These are phyloP conservation scores for Paracentrotus lividus DNA, from an alignment of 53 echinoderm and acorn worm species.

Conservation along the genomic window DNA sequence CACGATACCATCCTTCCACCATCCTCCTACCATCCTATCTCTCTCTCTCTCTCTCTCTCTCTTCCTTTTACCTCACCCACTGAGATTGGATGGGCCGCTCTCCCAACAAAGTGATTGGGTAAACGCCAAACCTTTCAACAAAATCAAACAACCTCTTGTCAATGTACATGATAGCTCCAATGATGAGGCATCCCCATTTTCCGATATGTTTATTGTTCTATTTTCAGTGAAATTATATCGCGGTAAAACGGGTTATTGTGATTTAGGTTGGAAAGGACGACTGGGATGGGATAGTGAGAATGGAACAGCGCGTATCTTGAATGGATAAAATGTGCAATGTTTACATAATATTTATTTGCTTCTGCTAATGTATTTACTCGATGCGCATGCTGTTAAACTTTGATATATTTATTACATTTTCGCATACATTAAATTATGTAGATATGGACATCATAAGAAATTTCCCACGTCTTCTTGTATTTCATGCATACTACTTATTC, in stretches of 20 bases:
- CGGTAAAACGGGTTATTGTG: conserved; percentile 18
- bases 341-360: neutral
- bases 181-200: conserved; percentile 30
- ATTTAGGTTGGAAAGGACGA: neutral
- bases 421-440: neutral
- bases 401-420: neutral
- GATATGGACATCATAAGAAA: too few relatives aligned
- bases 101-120: conserved; percentile 48
- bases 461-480: too few relatives aligned
- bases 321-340: neutral
- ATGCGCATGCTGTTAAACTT: too few relatives aligned
- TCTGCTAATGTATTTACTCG: neutral
- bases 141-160: conserved; percentile 54
- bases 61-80: neutral
- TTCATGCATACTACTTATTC: conserved; percentile 13
- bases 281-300: neutral
- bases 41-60: too few relatives aligned
- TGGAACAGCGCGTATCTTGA: neutral
- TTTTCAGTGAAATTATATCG: conserved; percentile 35
- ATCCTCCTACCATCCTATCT: too few relatives aligned
- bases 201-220: conserved; percentile 20
- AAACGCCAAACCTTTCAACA: conserved; percentile 60
- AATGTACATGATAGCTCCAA: conserved; percentile 23
- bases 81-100: conserved; percentile 27
- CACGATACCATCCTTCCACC: conserved; percentile 35